These are phyloP conservation scores for Abrostola triplasia DNA, from an alignment of 2,888 invertebrate genomes.

Conservation along the genomic window DNA sequence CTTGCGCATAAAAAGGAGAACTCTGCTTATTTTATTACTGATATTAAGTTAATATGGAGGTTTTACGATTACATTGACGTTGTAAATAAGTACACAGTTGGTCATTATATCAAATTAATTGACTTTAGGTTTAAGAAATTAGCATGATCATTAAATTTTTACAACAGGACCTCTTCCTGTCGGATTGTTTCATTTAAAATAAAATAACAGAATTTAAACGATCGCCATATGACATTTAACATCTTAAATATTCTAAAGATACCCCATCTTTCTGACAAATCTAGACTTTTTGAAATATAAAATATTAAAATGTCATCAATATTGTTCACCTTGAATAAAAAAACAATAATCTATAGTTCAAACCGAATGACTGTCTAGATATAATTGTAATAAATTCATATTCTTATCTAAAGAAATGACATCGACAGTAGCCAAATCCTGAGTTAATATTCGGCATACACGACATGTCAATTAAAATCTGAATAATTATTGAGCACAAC, in stretches of 20 bases:
- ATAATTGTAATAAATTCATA: slow-evolving; percentile 41
- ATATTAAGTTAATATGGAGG: slow-evolving; percentile 42
- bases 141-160: no score
- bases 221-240: neutral
- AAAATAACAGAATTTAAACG: no score
- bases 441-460: slow-evolving; percentile 37
- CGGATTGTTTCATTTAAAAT: no score
- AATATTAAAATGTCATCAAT: slow-evolving; percentile 44
- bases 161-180: no score
- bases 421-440: slow-evolving; percentile 43
- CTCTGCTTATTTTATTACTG: slow-evolving; percentile 45
- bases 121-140: slow-evolving; percentile 6
- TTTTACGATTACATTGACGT: slow-evolving; percentile 44
- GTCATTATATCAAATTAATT: slow-evolving; percentile 15
- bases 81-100: slow-evolving; percentile 30
- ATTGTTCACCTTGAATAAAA: slow-evolving; percentile 41
- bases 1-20: slow-evolving; percentile 31
- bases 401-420: slow-evolving; percentile 47
- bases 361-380: slow-evolving; percentile 23
- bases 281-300: slow-evolving; percentile 34
- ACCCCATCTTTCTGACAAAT: slow-evolving; percentile 14
- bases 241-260: slow-evolving; percentile 8
- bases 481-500: slow-evolving; percentile 34
- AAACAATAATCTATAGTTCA: slow-evolving; percentile 43
- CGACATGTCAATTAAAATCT: slow-evolving; percentile 42